phyloP scores from a whole-genome alignment of 1,140 invertebrate species.

The Lepidurus couesii region DNA sequence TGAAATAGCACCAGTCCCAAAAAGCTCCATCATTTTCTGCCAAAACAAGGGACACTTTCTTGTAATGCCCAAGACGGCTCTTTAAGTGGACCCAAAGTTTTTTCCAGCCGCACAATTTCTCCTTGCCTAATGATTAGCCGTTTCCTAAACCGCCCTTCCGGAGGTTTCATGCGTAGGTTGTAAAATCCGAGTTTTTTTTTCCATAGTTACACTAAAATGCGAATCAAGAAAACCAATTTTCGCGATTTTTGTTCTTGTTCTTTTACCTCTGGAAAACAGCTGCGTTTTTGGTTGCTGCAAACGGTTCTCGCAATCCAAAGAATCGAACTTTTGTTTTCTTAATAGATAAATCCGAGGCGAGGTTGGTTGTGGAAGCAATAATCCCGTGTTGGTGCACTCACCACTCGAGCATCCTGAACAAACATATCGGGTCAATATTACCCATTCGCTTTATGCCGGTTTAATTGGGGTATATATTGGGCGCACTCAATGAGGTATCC shows the following conservation, averaged over 20 bases:
- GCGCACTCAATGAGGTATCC: not conserved
- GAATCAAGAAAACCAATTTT: not conserved
- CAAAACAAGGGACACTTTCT: too few relatives aligned
- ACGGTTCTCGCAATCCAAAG: not conserved
- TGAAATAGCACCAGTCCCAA: too few relatives aligned
- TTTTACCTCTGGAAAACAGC: too few relatives aligned
- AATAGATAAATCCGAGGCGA: not conserved
- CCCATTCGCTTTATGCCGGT: not conserved
- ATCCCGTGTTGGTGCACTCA: not conserved
- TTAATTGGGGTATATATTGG: not conserved
- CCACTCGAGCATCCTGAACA: not conserved
- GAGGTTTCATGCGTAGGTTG: not conserved
- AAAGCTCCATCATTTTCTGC: too few relatives aligned
- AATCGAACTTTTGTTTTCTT: not conserved
- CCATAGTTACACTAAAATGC: not conserved
- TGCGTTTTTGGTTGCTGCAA: too few relatives aligned
- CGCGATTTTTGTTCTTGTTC: too few relatives aligned
- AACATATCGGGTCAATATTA: conserved; percentile 1
- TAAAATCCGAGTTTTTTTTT: not conserved
- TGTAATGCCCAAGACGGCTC: too few relatives aligned
- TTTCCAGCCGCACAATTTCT: not conserved
- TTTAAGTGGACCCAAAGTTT: not conserved
- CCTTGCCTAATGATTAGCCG: not conserved
- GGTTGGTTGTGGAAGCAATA: not conserved
- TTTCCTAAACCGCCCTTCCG: conserved; percentile 12